Conservation (phyloP, 1,140 invertebrate genomes). For the Nomia melanderi region DNA sequence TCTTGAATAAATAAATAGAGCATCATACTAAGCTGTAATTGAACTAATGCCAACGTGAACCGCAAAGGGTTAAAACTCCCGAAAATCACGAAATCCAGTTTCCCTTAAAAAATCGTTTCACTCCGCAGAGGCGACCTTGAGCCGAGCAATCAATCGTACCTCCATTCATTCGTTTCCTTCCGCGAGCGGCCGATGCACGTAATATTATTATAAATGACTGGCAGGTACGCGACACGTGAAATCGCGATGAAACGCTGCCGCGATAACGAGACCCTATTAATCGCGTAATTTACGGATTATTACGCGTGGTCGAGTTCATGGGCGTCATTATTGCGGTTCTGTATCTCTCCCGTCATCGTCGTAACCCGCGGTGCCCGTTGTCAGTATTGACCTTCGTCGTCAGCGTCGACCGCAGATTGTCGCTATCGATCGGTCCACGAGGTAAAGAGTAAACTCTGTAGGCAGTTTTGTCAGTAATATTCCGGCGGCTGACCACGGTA, state of each 20-base stretch:
- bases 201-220: background rate
- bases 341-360: constrained; percentile 20
- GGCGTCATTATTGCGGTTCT: constrained; percentile 48
- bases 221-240: background rate
- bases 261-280: constrained; percentile 31
- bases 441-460: constrained; percentile 44
- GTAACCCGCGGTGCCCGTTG: constrained; percentile 8
- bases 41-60: too few species aligned
- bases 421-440: constrained; percentile 30
- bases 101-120: too few species aligned
- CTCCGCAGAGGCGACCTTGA: too few species aligned
- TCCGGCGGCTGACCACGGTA: constrained; percentile 52
- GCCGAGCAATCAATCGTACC: too few species aligned
- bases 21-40: too few species aligned
- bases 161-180: too few species aligned
- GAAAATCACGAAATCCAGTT: too few species aligned
- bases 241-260: constrained; percentile 15
- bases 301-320: constrained; percentile 44
- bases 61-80: too few species aligned
- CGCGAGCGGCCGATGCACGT: background rate
- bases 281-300: constrained; percentile 50
- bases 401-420: constrained; percentile 39
- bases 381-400: constrained; percentile 45
- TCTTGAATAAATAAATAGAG: too few species aligned
- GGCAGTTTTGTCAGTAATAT: constrained; percentile 54